A percentile compares a stretch with the other conserved stretches of the same genome.
phyloP scores from a whole-genome alignment of 2,797 vertebrate species.

The Balearica regulorum region DNA sequence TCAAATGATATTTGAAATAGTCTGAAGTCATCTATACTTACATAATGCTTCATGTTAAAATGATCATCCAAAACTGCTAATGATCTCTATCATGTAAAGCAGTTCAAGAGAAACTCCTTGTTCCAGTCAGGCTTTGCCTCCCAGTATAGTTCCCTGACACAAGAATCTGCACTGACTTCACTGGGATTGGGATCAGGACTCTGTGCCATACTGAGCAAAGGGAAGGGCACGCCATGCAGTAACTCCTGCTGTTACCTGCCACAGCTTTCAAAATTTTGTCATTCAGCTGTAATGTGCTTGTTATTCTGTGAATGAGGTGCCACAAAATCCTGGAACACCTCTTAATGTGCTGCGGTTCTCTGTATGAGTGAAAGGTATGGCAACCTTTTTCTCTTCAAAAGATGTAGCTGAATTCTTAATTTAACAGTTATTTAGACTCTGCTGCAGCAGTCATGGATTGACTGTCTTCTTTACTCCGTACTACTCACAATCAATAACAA shows the following conservation, averaged over 20 bases:
- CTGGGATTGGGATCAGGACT: not conserved
- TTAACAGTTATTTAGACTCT: not conserved
- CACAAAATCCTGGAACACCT: not conserved
- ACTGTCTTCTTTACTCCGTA: not conserved
- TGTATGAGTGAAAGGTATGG: not conserved
- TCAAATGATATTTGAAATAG: conserved; percentile 9
- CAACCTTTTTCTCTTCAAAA: not conserved
- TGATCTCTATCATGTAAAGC: not conserved
- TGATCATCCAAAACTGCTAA: not conserved
- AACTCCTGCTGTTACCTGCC: not conserved
- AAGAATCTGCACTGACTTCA: not conserved
- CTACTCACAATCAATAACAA: not conserved
- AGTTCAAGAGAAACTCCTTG: not conserved
- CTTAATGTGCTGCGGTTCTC: not conserved
- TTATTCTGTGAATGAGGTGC: not conserved
- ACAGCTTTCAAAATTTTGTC: not conserved
- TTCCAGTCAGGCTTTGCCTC: not conserved
- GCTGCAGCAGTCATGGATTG: not conserved
- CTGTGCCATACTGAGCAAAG: not conserved
- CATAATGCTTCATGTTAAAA: not conserved
- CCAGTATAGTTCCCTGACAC: not conserved
- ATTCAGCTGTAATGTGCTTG: not conserved
- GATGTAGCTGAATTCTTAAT: not conserved
- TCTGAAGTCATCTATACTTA: conserved; percentile 19
- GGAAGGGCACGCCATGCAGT: accelerated